Conservation (phyloP, 2,797 vertebrate genomes). For the Crenichthys baileyi region DNA sequence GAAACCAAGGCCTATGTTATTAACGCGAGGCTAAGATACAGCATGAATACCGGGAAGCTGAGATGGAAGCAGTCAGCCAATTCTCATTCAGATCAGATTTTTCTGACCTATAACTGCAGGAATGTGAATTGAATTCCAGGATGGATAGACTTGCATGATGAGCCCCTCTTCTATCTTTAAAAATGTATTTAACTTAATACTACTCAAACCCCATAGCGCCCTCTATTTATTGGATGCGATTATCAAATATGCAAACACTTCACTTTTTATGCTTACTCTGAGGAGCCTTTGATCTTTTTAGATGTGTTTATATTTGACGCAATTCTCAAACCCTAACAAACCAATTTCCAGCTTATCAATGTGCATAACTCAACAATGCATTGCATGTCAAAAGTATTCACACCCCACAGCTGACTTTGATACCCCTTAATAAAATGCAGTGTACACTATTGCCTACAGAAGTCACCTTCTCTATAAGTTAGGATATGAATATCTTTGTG, state of each 20-base stretch:
- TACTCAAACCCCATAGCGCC: constrained; percentile 15
- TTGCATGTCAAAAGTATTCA: not conserved
- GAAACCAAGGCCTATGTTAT: not conserved
- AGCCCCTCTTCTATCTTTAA: constrained; percentile 42
- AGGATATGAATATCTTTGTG: too few relatives aligned
- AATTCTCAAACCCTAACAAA: constrained; percentile 12
- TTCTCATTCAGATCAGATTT: constrained; percentile 43
- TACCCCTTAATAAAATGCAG: too few relatives aligned
- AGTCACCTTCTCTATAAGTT: too few relatives aligned
- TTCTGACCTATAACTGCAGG: constrained; percentile 32
- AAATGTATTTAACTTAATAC: constrained; percentile 45
- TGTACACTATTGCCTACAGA: too few relatives aligned
- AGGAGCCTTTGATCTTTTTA: constrained; percentile 24
- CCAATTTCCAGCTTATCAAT: not conserved
- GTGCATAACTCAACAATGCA: not conserved
- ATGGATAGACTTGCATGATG: constrained; percentile 50
- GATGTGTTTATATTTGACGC: not conserved
- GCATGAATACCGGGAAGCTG: constrained; percentile 2
- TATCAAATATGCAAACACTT: constrained; percentile 45
- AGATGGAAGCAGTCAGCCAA: constrained; percentile 16
- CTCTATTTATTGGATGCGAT: constrained; percentile 38
- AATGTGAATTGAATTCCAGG: constrained; percentile 63
- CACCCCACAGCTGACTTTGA: not conserved
- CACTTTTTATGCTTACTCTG: constrained; percentile 53
- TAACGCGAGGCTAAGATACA: not conserved